These are phyloP conservation scores for Neoarius graeffei DNA, from an alignment of 2,113 vertebrate species.

Conservation along the genomic window DNA sequence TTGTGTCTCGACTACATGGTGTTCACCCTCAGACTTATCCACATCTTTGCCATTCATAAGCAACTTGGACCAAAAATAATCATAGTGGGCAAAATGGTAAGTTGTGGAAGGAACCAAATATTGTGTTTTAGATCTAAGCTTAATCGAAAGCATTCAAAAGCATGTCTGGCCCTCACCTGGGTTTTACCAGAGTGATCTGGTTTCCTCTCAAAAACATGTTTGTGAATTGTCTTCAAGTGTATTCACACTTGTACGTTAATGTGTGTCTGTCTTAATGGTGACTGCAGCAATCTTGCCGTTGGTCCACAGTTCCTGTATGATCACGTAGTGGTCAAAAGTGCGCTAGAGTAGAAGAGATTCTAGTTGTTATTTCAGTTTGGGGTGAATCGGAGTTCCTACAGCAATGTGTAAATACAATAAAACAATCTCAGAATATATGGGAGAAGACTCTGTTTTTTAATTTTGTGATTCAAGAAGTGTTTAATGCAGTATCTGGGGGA, in stretches of 20 bases:
- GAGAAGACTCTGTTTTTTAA: too few relatives aligned
- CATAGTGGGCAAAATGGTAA: slow-evolving; percentile 89
- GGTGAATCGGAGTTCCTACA: too few relatives aligned
- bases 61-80: slow-evolving; percentile 89
- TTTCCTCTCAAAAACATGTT: neutral
- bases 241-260: neutral
- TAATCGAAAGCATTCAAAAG: neutral
- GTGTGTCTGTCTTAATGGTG: neutral
- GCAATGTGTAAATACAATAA: too few relatives aligned
- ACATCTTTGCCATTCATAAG: slow-evolving; percentile 89
- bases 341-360: too few relatives aligned
- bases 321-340: too few relatives aligned
- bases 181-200: neutral
- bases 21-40: slow-evolving; percentile 86
- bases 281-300: too few relatives aligned
- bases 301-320: neutral
- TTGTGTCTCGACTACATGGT: slow-evolving; percentile 87
- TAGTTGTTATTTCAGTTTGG: too few relatives aligned
- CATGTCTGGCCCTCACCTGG: neutral
- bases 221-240: neutral
- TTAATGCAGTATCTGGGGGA: too few relatives aligned
- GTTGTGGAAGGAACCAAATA: slow-evolving; percentile 39
- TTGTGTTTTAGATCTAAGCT: neutral
- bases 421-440: too few relatives aligned
- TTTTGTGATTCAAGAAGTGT: too few relatives aligned